A percentile compares a stretch with the other conserved stretches of the same genome.
These are phyloP conservation scores for Nannoperca australis DNA, from an alignment of 2,797 vertebrate genomes.

Conservation along the genomic window DNA sequence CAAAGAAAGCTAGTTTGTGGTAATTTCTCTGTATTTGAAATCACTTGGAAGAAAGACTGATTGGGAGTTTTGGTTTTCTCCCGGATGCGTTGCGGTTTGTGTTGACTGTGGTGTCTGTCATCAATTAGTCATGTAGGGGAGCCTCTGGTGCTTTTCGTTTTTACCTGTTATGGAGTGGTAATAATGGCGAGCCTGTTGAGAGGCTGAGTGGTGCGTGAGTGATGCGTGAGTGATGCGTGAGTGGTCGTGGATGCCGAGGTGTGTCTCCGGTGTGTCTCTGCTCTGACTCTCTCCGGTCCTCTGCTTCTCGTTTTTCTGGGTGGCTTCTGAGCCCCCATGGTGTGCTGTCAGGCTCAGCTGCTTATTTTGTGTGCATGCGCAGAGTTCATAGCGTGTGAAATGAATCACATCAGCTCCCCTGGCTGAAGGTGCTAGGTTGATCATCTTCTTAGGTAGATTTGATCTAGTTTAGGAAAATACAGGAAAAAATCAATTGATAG, in stretches of 20 bases:
- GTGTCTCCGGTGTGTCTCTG: background rate
- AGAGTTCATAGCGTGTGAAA: slow-evolving; percentile 32
- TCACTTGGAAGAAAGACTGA: background rate
- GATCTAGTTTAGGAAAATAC: slow-evolving; percentile 16
- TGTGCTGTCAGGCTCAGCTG: slow-evolving; percentile 25
- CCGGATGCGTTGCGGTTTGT: slow-evolving; percentile 28
- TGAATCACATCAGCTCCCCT: slow-evolving; percentile 43
- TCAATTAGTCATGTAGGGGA: slow-evolving; percentile 69
- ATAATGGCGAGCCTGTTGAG: background rate
- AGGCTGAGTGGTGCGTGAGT: slow-evolving; percentile 8
- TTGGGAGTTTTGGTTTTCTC: background rate
- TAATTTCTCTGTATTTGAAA: background rate
- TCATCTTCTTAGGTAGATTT: slow-evolving; percentile 19
- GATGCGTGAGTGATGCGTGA: slow-evolving; percentile 17
- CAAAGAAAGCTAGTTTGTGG: fast-evolving
- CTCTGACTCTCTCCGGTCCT: background rate
- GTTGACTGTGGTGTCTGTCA: slow-evolving; percentile 47
- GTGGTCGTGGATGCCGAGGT: background rate
- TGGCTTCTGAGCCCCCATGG: background rate
- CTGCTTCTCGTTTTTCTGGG: background rate
- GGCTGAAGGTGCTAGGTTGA: slow-evolving; percentile 29
- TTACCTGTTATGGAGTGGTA: slow-evolving; percentile 33
- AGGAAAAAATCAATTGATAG: slow-evolving; percentile 22
- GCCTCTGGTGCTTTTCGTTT: slow-evolving; percentile 13
- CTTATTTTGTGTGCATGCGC: slow-evolving; percentile 19